Evolutionary conservation across 35 echinoderm and acorn worm genomes (phyloP), one percentile per base, ranked within the genome.

Genomic region (Patiria miniata): DNA sequence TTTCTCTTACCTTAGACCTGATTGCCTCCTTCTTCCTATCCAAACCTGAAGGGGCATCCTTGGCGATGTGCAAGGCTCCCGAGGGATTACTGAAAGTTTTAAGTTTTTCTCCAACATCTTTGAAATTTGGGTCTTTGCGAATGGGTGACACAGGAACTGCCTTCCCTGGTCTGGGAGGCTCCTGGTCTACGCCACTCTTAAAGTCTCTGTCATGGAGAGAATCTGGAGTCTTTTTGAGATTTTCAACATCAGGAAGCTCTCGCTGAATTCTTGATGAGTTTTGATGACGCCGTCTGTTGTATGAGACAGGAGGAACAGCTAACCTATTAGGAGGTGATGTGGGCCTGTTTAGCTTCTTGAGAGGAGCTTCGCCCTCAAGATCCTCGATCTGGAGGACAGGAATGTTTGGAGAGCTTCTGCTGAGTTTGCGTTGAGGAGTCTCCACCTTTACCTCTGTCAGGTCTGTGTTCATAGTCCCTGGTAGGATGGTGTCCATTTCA

Each of bases 371-470:
- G 5, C 54, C 83, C 33, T 59, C 30, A 6, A 78, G 28, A 47
- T 79, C 69, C 52, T 87, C 85, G 12, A 87, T 22, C 37, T 87
- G 65, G 47, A 87, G 34, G n/a, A 79, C 40, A 53, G 85, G 39
- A 73, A 86, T 51, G 32, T 77, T 83, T 50, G 80, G 80, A 51
- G 80, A n/a, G 44, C 80, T 83, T 30, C 33, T 51, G 44, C 80
- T 83, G 44, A 51, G 0, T 61, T 36, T 40, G 40, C 32, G 18
- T 2, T 16, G 2, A 7, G 18, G 34, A 65, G 78, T 1, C 23
- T 92, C 90, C 33, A 93, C 82, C 79, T 85, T 89, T 28, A 93
- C 68, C 32, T 57, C 61, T 33, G 81, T 37, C 44, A 51, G 37
- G 16, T 40, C 78, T 37, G 37, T 2, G 12, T 39, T 39, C 12